Base-by-base conservation (phyloP, 2,888 invertebrate genomes). In the Drosophila mulleri region DNA sequence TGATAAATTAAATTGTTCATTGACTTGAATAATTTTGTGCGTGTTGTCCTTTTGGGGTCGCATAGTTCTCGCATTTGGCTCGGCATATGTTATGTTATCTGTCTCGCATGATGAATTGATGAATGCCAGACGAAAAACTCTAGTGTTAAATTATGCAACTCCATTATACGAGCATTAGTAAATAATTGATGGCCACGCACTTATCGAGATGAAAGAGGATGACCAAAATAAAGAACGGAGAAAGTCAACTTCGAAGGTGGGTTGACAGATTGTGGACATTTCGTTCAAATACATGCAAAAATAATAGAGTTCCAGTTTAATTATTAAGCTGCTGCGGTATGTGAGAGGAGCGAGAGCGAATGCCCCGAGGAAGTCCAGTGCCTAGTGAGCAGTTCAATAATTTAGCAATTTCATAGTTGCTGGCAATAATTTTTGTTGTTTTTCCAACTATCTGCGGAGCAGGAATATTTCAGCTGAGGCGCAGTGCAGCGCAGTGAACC, bases 1-100 rank as follows among this genome's bases (percentile, higher is more conserved):
- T 88, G 90, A 89, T 89, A 87, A 89, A 87, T 89, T 89, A 87
- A 89, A 87, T 87, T 87, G 87, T 88, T 87, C 87, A 87, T 89
- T 87, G 87, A 89, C 86, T 87, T 88, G 87, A 89, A 87, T 86
- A 89, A 86, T 86, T 86, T 77, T 82, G 85, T 89, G 84, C 82
- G 84, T 81, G 84, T 81, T 79, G 81, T 79, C 87, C 74, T 72
- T 81, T 70, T 71, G 80, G 80, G 84, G 67, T 67, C 65, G 59
- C 80, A 83, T 83, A 88, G 80, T 85, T 83, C 48, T 39, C 37
- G 37, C 37, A 39, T 16, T 39, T 39, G 16, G 37, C 37, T 39
- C 16, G 14, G 35, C 18, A 18, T 53, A 16, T 54, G 14, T 16
- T 67, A n/a, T 7, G 44, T 44, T 20, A 44, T 44, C 20, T 18